These are phyloP conservation scores for Harmothoe impar DNA, from an alignment of 2,888 invertebrate genomes.

Conservation along the genomic window DNA sequence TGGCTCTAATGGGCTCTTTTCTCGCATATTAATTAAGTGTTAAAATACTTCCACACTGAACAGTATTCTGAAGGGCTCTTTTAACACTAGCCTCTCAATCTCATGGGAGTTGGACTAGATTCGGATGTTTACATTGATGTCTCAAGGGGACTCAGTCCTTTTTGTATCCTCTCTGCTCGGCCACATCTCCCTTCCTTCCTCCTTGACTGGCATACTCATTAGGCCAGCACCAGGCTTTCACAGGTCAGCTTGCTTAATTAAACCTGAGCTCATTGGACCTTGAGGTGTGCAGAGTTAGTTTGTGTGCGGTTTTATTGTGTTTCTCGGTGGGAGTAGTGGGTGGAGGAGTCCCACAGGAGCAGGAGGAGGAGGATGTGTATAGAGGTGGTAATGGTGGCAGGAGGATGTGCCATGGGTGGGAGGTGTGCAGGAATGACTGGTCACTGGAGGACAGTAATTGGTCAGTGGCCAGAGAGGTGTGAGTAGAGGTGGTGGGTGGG, in stretches of 20 bases:
- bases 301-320: constrained; percentile 7
- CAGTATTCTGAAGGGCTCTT: constrained; percentile 19
- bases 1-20: neutral
- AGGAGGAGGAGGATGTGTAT: neutral
- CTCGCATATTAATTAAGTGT: constrained; percentile 7
- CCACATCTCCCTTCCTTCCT: neutral
- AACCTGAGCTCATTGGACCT: constrained; percentile 25
- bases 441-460: constrained; percentile 34
- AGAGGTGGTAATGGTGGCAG: neutral
- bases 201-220: constrained; percentile 31
- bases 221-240: neutral
- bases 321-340: constrained; percentile 18
- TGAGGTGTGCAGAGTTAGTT: neutral
- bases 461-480: constrained; percentile 1
- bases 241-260: constrained; percentile 53
- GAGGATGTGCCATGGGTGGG: neutral
- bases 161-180: too few species aligned
- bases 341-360: neutral
- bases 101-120: neutral
- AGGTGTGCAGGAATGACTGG: constrained; percentile 32
- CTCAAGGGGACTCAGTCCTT: neutral
- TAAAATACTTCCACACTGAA: neutral
- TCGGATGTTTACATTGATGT: constrained; percentile 18
- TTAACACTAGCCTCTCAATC: neutral
- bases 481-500: neutral